Evolutionary conservation across 2,888 invertebrate species (phyloP), one percentile per base, ranked within the genome.

Genomic region (Platycheirus albimanus): DNA sequence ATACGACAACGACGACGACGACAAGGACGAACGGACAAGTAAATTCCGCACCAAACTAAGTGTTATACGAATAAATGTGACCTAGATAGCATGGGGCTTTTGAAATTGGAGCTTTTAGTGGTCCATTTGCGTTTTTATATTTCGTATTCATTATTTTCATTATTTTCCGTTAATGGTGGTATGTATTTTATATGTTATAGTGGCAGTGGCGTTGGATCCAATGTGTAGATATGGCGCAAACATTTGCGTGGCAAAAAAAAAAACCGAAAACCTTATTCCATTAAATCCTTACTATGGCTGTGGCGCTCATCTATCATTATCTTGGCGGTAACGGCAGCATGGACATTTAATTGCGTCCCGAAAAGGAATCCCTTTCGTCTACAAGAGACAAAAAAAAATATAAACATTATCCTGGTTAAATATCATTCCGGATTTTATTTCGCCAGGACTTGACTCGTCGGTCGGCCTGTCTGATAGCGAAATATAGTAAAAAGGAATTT

Each of bases 111-210:
- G 76, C 76, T 81, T 81, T 81, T 76, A 81, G 80, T 66, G 64
- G 80, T 71, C 70, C 80, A 76, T 76, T 76, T 71, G 71, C 15
- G 63, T 76, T 66, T 77, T 67, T 81, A 41, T 81, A 71, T 66
- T 54, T 67, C 36, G 49, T 56, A 51, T 63, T 64, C 61, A 77
- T 71, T 66, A 67, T 72, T 64, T 54, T 74, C 61, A 74, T 78
- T 61, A 79, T 81, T 66, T 70, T 41, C 17, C 61, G 52, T 71
- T 77, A 81, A 81, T 81, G 71, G 76, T 6, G 47, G n/a, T n/a
- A n/a, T n/a, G n/a, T n/a, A n/a, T n/a, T n/a, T n/a, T 30, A 45
- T 7, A 43, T 49, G 30, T 43, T 6, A 24, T 24, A 24, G 24
- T 24, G 24, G 24, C 52, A 17, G 11, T 58, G 13, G 19, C 41